Evolutionary conservation across 2,888 invertebrate species (phyloP), one percentile per base, ranked within the genome.

Genomic region (Andricus quercusramuli): DNA sequence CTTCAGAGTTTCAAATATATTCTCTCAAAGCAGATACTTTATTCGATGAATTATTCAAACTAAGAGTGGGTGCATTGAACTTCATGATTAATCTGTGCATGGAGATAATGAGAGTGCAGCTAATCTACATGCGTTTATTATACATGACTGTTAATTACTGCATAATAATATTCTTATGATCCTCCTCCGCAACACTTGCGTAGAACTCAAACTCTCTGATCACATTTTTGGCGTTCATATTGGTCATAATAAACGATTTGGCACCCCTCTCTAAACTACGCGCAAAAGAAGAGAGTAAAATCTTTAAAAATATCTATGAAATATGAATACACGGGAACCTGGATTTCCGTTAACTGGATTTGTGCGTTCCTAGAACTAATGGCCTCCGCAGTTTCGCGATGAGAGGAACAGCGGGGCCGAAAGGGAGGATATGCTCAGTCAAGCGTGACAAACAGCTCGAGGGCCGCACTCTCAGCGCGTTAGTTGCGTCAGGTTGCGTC

Each of bases 171-270:
- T 56, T 74, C n/a, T 74, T 74, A 74, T 51, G 51, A 22, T 74
- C 56, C 56, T 74, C 74, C 32, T 74, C 74, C 56, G 37, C 37
- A 56, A 74, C 74, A n/a, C 32, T 59, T 32, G n/a, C 56, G 74
- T 56, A 74, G 37, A 56, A 56, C 5, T 74, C 74, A 74, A 74
- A 74, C 74, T 74, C 32, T 56, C 56, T 74, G 56, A 74, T 74
- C 56, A 74, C 74, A 22, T 59, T 74, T 59, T 74, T 74, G n/a
- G 74, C 56, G 13, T 59, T 74, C 56, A 32, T 51, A 74, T 74
- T 74, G 74, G 74, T 74, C 56, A 74, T 59, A 59, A 74, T 51
- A 59, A 74, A 74, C 56, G 74, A 74, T 37, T 74, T 74, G 74
- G 74, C 74, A 74, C 56, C 74, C 56, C 59, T 74, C 59, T 59